phyloP scores from a whole-genome alignment of 1,140 invertebrate genomes.

The Cheumatopsyche charites region DNA sequence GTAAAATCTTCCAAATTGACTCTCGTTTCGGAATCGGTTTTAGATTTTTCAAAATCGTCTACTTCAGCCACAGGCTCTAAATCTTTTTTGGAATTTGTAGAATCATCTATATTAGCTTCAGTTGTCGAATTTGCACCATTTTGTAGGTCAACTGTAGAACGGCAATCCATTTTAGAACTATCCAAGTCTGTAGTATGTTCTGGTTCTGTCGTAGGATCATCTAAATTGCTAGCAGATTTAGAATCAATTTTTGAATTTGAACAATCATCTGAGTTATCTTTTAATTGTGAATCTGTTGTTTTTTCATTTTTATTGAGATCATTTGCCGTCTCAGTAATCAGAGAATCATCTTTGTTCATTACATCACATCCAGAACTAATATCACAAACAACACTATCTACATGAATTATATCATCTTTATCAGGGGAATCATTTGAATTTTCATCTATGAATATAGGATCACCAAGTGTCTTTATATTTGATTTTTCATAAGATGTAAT shows the following conservation, averaged over 20 bases:
- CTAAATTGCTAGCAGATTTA: too few relatives aligned
- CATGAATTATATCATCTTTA: not conserved
- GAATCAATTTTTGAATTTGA: not conserved
- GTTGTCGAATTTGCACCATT: not conserved
- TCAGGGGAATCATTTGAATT: conserved; percentile 57
- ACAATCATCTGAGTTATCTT: not conserved
- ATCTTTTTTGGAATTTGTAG: not conserved
- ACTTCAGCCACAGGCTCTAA: not conserved
- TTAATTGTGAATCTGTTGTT: not conserved
- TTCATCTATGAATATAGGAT: conserved; percentile 61
- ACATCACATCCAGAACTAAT: conserved; percentile 8
- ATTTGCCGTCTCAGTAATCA: too few relatives aligned
- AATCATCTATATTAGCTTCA: not conserved
- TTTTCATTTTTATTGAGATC: too few relatives aligned
- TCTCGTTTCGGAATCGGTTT: conserved; percentile 46
- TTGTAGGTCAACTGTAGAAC: too few relatives aligned
- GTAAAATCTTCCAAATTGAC: not conserved
- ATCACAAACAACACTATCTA: conserved; percentile 19
- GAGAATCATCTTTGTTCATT: too few relatives aligned
- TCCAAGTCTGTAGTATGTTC: not conserved
- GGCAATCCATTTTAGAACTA: too few relatives aligned
- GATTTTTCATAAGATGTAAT: conserved; percentile 9
- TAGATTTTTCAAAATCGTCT: not conserved
- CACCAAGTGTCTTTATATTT: conserved; percentile 50
- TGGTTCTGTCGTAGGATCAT: not conserved